Evolutionary conservation across 2,888 invertebrate genomes (phyloP), one percentile per base, ranked within the genome.

Genomic region (Zygothrica quintamaculata): DNA sequence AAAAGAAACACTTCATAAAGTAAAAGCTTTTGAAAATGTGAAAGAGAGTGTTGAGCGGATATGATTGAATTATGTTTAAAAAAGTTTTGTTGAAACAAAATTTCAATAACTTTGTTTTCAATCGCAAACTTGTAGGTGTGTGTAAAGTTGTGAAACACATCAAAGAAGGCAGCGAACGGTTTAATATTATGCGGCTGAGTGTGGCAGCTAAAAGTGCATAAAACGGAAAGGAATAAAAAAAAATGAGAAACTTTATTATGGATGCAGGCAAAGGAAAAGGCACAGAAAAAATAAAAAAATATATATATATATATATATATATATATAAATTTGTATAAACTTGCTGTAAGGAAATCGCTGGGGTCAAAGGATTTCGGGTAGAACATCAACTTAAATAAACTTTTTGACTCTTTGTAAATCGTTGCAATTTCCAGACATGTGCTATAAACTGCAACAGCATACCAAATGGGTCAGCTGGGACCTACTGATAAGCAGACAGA

Each of bases 61-160:
- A 65, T 66, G 44, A 74, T 77, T 75, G 74, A 74, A 77, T 75
- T 66, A 64, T 77, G 62, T 57, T 43, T 3, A 43, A 77, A 75
- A 75, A n/a, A n/a, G n/a, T 62, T 75, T 74, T 64, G 36, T 44
- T 31, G 48, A 53, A 64, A 74, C 65, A 66, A 56, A 66, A 70
- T 66, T 77, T 70, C 74, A 70, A 77, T 74, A 75, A 75, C 57
- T 65, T 77, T 65, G 62, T 64, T 70, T 74, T 60, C 70, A 66
- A 61, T 53, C 46, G 59, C 36, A 51, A 69, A 62, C 44, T 69
- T 57, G 44, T 18, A 29, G 36, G 51, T 42, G 47, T 51, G 58
- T 55, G 46, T 36, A 58, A 72, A 69, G 55, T 74, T 65, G 52
- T 53, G 48, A 37, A 60, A 60, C 44, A 56, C 52, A 65, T 61